Percentiles rank a stretch among this genome's conserved stretches.
Evolutionary conservation across 2,113 vertebrate species (phyloP).

Genomic region (Dendropsophus ebraccatus): DNA sequence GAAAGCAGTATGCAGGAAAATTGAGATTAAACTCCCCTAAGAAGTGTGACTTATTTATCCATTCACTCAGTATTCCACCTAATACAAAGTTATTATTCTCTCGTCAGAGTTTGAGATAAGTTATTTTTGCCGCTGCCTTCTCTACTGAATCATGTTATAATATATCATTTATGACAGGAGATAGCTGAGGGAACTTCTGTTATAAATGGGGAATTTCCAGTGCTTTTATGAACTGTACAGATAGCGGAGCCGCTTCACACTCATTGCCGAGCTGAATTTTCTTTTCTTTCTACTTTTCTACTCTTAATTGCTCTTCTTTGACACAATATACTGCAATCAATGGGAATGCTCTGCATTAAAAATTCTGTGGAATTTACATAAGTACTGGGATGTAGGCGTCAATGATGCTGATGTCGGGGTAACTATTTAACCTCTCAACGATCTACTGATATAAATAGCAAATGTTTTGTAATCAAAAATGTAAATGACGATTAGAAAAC

Average conservation of each 20-base stretch:
- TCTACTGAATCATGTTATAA: slow-evolving; percentile 4
- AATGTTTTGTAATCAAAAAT: neutral
- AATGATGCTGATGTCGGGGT: neutral
- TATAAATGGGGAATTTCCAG: neutral
- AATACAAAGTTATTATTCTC: slow-evolving; percentile 33
- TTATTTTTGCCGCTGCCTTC: slow-evolving; percentile 3
- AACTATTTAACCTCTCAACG: neutral
- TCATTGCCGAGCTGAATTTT: neutral
- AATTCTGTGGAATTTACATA: neutral
- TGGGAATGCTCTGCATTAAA: neutral
- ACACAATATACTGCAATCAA: neutral
- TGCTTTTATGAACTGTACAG: neutral
- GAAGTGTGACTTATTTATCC: neutral
- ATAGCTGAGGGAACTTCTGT: neutral
- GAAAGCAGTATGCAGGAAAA: too few species aligned
- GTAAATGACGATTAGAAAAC: too few species aligned
- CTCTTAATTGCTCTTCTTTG: too few species aligned
- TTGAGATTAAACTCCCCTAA: neutral
- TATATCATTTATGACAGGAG: slow-evolving; percentile 6
- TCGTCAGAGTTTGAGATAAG: neutral
- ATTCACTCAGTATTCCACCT: neutral
- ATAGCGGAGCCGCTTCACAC: neutral
- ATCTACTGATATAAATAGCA: neutral
- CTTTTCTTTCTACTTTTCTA: neutral
- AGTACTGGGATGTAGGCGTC: neutral